Base-by-base conservation (phyloP, 2,888 invertebrate species). In the Diplazon laetatorius region DNA sequence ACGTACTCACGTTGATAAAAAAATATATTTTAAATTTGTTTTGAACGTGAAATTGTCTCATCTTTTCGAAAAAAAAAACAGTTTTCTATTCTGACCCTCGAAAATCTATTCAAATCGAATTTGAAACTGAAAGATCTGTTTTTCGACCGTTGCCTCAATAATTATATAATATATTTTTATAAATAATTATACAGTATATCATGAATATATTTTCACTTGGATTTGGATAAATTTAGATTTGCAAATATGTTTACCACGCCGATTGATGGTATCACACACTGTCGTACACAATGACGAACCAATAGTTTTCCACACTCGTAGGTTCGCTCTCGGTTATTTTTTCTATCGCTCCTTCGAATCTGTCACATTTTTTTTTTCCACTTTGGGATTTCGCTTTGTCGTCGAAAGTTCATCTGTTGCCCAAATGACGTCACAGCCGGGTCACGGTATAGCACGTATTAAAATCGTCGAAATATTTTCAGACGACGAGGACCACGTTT, bases 401-500 rank as follows among this genome's bases (percentile, higher is more conserved):
- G 72, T 79, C 48, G 52, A 25, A 42, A 63, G 14, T 42, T 30
- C 18, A 69, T 14, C 50, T 71, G 30, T 22, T 44, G 52, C 16
- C 70, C 66, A 22, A n/a, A 25, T 8, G 25, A 16, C 46, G 70
- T 59, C 59, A 30, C 30, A 30, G 30, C 30, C 6, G 30, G 2
- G 30, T 30, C 30, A 37, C 46, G 44, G 50, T 60, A 71, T n/a
- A n/a, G n/a, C n/a, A n/a, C n/a, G n/a, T n/a, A n/a, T n/a, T n/a
- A n/a, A n/a, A n/a, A n/a, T 68, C 55, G 60, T 16, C 44, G 42
- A 57, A 74, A 52, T 66, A 65, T 60, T 37, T 55, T 30, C 60
- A 57, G 6, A 25, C 65, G 55, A 60, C 52, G 59, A 59, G 57
- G 57, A 70, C 74, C 70, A 66, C 70, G 70, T 78, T 78, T 30